Percentiles rank a stretch among this genome's conserved stretches.
phyloP scores from a whole-genome alignment of 2,888 invertebrate genomes.

The Calliphora vomitoria region DNA sequence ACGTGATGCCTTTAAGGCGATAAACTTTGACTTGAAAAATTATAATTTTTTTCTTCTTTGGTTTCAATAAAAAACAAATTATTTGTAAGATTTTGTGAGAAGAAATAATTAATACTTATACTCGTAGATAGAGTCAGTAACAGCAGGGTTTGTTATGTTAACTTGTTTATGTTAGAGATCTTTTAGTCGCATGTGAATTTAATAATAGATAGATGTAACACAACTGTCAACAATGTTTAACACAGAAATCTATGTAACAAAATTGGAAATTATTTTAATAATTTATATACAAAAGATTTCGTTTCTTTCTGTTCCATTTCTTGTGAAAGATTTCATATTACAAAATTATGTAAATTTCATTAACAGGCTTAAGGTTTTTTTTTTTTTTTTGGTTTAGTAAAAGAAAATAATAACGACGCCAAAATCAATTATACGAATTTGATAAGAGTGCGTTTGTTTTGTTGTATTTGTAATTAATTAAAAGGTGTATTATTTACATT shows the following conservation, averaged over 20 bases:
- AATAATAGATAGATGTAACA: slow-evolving; percentile 3
- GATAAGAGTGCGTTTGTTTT: not conserved
- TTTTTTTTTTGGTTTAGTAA: not conserved
- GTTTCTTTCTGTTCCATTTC: not conserved
- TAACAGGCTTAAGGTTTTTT: slow-evolving; percentile 1
- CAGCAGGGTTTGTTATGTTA: not conserved
- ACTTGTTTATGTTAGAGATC: not conserved
- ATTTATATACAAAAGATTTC: not conserved
- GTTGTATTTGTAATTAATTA: slow-evolving; percentile 9
- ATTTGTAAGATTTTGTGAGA: slow-evolving; percentile 45
- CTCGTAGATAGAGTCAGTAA: not conserved
- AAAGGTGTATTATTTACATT: not conserved
- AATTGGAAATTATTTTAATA: not conserved
- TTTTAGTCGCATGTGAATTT: not conserved
- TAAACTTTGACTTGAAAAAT: slow-evolving; percentile 70
- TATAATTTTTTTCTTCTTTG: slow-evolving; percentile 6
- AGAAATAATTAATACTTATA: slow-evolving; percentile 23
- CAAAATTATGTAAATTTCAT: slow-evolving; percentile 62
- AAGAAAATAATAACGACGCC: slow-evolving; percentile 1
- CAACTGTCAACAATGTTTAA: not conserved
- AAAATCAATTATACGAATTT: not conserved
- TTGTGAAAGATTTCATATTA: slow-evolving; percentile 21
- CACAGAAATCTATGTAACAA: not conserved
- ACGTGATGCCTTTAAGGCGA: slow-evolving; percentile 65
- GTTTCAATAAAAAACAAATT: slow-evolving; percentile 8